phyloP scores from a whole-genome alignment of 2,113 vertebrate genomes.

The Cyprinodon tularosa region DNA sequence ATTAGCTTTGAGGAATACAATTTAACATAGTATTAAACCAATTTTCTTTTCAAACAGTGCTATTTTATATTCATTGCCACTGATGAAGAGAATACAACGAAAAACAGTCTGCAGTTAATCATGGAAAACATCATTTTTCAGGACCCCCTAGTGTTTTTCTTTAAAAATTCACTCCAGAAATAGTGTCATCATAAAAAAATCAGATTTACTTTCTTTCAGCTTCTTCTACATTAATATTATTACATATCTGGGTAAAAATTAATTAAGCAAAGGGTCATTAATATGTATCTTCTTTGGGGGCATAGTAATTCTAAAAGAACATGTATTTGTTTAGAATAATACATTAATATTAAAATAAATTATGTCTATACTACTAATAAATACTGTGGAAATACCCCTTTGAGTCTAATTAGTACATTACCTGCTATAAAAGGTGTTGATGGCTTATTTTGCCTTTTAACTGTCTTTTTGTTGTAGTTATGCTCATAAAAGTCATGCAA shows the following conservation, averaged over 20 bases:
- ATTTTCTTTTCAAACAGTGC: slow-evolving; percentile 9
- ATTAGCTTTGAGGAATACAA: slow-evolving; percentile 30
- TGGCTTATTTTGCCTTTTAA: too few species aligned
- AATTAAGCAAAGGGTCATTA: slow-evolving; percentile 31
- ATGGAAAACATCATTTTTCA: slow-evolving; percentile 2
- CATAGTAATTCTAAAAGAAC: background rate
- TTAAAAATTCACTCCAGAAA: slow-evolving; percentile 14
- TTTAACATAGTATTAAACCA: slow-evolving; percentile 35
- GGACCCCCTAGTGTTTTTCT: background rate
- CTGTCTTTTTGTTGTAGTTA: background rate
- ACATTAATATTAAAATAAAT: too few species aligned
- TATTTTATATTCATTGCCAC: slow-evolving; percentile 30
- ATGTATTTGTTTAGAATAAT: background rate
- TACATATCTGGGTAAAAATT: slow-evolving; percentile 22
- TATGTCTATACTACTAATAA: background rate
- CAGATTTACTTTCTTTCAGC: slow-evolving; percentile 33
- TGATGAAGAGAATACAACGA: slow-evolving; percentile 25
- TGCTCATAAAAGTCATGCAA: background rate
- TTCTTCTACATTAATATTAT: slow-evolving; percentile 31
- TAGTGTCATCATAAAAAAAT: slow-evolving; percentile 36
- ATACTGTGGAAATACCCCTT: background rate
- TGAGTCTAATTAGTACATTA: background rate
- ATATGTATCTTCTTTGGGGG: slow-evolving; percentile 19
- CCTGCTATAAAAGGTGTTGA: too few species aligned
- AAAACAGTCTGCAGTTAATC: background rate